Percentiles rank a stretch among this genome's conserved stretches.
Evolutionary conservation across 2,888 invertebrate species (phyloP).

Genomic region (Lasioglossum zephyrum): DNA sequence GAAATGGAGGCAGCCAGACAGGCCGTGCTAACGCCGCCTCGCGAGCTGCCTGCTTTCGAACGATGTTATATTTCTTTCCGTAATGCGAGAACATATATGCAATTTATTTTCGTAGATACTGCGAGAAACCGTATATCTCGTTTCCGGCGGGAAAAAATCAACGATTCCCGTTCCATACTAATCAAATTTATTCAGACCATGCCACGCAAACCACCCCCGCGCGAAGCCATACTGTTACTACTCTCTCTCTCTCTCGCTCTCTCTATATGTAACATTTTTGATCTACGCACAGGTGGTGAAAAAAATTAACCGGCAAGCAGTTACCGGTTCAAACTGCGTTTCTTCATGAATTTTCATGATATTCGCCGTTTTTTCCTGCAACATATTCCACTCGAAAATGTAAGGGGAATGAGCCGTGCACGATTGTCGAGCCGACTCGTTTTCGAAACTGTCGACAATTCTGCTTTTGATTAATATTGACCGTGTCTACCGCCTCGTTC

Average conservation of each 20-base stretch:
- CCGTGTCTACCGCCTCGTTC: not conserved
- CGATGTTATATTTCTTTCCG: slow-evolving; percentile 3
- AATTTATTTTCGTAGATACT: slow-evolving; percentile 16
- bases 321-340: slow-evolving; percentile 1
- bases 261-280: not conserved
- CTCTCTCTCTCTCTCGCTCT: not conserved
- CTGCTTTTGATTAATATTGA: not conserved
- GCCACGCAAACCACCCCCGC: not conserved
- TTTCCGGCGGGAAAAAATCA: not conserved
- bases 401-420: not conserved
- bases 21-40: not conserved
- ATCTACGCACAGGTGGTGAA: not conserved
- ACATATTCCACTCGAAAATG: not conserved
- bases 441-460: not conserved
- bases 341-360: slow-evolving; percentile 1
- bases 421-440: not conserved
- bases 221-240: not conserved
- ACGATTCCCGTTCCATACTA: not conserved
- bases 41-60: slow-evolving; percentile 16
- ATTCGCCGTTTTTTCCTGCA: not conserved
- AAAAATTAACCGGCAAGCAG: slow-evolving; percentile 7
- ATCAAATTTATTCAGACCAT: slow-evolving; percentile 1
- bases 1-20: slow-evolving; percentile 1
- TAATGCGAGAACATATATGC: slow-evolving; percentile 7
- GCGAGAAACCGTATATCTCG: slow-evolving; percentile 8